Base-by-base conservation (phyloP, 2,797 vertebrate genomes). In the Spea hammondii region DNA sequence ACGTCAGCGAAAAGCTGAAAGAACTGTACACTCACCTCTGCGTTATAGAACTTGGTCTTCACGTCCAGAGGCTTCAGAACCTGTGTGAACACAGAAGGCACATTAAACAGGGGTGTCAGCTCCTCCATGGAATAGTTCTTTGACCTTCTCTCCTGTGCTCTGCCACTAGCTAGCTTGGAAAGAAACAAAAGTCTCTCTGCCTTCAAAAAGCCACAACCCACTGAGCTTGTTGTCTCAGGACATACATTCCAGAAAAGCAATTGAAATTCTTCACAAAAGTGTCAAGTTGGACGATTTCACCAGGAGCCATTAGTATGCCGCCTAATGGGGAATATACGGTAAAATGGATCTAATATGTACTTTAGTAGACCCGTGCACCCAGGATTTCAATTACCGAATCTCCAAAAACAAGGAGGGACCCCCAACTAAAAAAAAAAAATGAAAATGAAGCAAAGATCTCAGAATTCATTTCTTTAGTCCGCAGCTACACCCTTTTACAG, bases 21-120 rank as follows among this genome's bases (percentile, higher is more conserved):
- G 32, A 2, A 32, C 32, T 32, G 66, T 76, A 83, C 6, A 85
- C 92, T 93, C 89, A 98, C 98, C 95, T 99, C 98, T 0, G 98
- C 98, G 45, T 98, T 99, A 91, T 99, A 99, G 93, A 99, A 99
- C 87, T 99, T 99, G 60, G 98, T 99, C 94, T 99, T 99, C 85
- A 99, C 98, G 82, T 99, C 98, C 76, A 99, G 84, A 53, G 98
- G 98, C 89, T 99, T 99, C 84, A 99, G 92, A 82, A 99, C 98
- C 98, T 99, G 93, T 85, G 93, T 84, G 70, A 95, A 90, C 83
- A 95, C 89, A 95, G 89, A 92, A 89, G 88, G 91, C 51, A 93
- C 84, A 84, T 89, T 91, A 87, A 92, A 91, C 47, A 85, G 0
- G 1, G 64, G 46, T 11, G 32, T 32, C 32, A 32, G 32, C 81